Conservation (phyloP, 2,888 invertebrate genomes). For the Andrena praecox region DNA sequence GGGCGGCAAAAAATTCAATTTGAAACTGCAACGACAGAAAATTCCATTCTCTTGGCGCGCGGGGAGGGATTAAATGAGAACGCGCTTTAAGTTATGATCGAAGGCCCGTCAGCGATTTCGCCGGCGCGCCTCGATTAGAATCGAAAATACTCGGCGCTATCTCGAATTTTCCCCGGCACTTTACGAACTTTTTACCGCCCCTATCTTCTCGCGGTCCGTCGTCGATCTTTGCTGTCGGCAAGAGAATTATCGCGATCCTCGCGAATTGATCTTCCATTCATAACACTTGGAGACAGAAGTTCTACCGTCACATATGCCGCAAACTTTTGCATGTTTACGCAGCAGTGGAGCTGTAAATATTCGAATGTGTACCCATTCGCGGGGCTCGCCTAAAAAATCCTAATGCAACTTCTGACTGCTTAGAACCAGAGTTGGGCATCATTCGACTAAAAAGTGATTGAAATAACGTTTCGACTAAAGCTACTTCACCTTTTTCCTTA, state of each 20-base stretch:
- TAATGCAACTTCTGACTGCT: not conserved
- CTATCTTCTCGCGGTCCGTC: not conserved
- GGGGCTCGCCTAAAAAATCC: not conserved
- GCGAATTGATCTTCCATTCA: too few relatives aligned
- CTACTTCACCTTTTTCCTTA: too few relatives aligned
- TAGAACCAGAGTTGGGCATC: not conserved
- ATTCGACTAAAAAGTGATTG: too few relatives aligned
- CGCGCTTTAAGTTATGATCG: conserved; percentile 15
- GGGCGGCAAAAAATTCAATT: conserved; percentile 20
- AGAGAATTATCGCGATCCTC: too few relatives aligned
- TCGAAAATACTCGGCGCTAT: not conserved
- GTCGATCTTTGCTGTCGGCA: not conserved
- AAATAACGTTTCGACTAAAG: too few relatives aligned
- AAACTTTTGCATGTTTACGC: too few relatives aligned
- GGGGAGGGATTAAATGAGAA: conserved; percentile 6
- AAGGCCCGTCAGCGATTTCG: conserved; percentile 2
- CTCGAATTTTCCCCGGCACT: not conserved
- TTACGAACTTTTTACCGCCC: conserved; percentile 1
- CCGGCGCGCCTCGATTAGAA: not conserved
- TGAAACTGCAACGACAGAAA: conserved; percentile 30
- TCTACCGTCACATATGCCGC: too few relatives aligned
- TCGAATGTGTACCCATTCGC: not conserved
- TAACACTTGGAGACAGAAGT: too few relatives aligned
- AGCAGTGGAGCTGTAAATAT: too few relatives aligned
- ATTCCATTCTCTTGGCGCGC: conserved; percentile 5